Conservation (phyloP, 2,797 vertebrate species). For the Rhinichthys osculus region DNA sequence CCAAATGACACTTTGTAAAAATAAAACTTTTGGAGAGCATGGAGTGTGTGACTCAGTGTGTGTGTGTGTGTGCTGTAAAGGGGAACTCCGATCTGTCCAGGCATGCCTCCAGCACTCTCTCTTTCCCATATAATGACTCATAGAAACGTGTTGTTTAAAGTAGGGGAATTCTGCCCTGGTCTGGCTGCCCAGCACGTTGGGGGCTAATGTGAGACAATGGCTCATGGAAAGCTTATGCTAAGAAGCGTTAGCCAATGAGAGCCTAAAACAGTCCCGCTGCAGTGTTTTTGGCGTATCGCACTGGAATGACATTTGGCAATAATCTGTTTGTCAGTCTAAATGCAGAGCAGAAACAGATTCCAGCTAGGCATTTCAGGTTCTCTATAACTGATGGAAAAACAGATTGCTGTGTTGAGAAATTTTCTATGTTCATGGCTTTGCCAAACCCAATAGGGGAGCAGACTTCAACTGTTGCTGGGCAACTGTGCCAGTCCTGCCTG, state of each 20-base stretch:
- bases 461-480: slow-evolving; percentile 40
- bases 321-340: slow-evolving; percentile 45
- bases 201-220: slow-evolving; percentile 51
- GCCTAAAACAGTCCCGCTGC: slow-evolving; percentile 6
- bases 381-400: slow-evolving; percentile 44
- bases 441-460: slow-evolving; percentile 47
- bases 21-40: slow-evolving; percentile 22
- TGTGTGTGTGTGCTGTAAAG: slow-evolving; percentile 54
- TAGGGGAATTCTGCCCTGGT: slow-evolving; percentile 58
- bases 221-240: slow-evolving; percentile 36
- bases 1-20: slow-evolving; percentile 25
- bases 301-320: slow-evolving; percentile 57
- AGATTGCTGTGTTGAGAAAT: slow-evolving; percentile 51
- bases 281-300: slow-evolving; percentile 13
- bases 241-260: slow-evolving; percentile 3
- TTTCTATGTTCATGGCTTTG: slow-evolving; percentile 42
- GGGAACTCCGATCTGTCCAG: slow-evolving; percentile 64
- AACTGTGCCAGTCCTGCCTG: slow-evolving; percentile 48
- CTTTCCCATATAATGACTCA: slow-evolving; percentile 65
- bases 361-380: slow-evolving; percentile 45
- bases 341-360: slow-evolving; percentile 52
- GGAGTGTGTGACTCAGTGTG: slow-evolving; percentile 46
- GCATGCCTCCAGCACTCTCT: slow-evolving; percentile 59
- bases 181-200: slow-evolving; percentile 14
- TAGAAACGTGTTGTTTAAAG: slow-evolving; percentile 56